Conservation (phyloP, 2,888 invertebrate species). For the Gortyna flavago region DNA sequence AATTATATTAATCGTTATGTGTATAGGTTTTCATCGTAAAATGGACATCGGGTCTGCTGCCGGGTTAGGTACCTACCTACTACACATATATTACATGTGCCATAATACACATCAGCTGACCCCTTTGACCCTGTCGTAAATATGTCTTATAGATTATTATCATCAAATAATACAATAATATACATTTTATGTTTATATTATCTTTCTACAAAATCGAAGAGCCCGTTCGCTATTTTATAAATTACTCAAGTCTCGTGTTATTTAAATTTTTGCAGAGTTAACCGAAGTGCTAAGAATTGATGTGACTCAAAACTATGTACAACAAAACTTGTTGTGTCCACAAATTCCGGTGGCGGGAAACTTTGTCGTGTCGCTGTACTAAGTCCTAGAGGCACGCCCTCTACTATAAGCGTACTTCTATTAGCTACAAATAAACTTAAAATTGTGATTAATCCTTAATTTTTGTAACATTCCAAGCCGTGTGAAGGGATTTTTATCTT, state of each 20-base stretch:
- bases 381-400: constrained; percentile 26
- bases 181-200: neutral
- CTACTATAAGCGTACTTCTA: constrained; percentile 25
- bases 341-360: constrained; percentile 48
- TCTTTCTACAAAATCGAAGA: neutral
- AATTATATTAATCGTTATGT: neutral
- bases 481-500: neutral
- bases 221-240: neutral
- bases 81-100: neutral
- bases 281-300: constrained; percentile 20
- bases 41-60: too few relatives aligned
- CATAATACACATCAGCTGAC: neutral
- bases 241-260: neutral
- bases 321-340: constrained; percentile 47
- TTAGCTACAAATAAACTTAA: constrained; percentile 11
- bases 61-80: neutral
- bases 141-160: neutral
- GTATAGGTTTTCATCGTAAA: neutral
- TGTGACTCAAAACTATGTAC: constrained; percentile 33
- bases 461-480: neutral
- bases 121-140: neutral
- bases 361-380: constrained; percentile 39
- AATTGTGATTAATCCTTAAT: neutral
- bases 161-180: too few relatives aligned
- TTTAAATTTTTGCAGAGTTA: constrained; percentile 24